A percentile compares a stretch with the other conserved stretches of the same genome.
These are phyloP conservation scores for Anthonomus grandis DNA, from an alignment of 1,140 invertebrate species.

Conservation along the genomic window DNA sequence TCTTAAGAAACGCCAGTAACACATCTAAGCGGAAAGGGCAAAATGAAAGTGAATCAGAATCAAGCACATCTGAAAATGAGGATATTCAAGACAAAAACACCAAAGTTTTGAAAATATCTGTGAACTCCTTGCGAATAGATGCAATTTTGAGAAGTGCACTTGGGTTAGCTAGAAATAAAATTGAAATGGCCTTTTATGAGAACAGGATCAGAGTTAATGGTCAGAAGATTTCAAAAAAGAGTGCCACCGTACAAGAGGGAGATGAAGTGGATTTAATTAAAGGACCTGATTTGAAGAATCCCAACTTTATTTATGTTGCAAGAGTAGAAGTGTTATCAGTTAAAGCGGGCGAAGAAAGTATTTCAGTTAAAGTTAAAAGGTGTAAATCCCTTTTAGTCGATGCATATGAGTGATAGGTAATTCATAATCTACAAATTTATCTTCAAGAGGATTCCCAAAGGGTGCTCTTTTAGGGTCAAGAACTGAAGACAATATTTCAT, in stretches of 20 bases:
- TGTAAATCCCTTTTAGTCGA: constrained; percentile 61
- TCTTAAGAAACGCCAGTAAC: too few species aligned
- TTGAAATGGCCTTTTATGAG: constrained; percentile 64
- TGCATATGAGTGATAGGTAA: too few species aligned
- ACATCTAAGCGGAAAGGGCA: constrained; percentile 15
- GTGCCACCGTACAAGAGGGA: constrained; percentile 52
- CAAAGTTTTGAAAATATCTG: constrained; percentile 57
- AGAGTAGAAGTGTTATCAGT: constrained; percentile 56
- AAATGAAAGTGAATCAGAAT: constrained; percentile 19
- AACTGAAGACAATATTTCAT: too few species aligned
- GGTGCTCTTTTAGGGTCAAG: too few species aligned
- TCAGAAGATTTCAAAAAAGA: constrained; percentile 63
- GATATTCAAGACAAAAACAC: constrained; percentile 49
- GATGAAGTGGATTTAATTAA: constrained; percentile 67
- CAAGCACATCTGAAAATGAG: constrained; percentile 41
- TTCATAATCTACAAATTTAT: too few species aligned
- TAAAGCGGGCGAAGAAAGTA: constrained; percentile 44
- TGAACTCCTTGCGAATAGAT: constrained; percentile 64
- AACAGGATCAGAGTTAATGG: constrained; percentile 67
- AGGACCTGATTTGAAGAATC: constrained; percentile 56
- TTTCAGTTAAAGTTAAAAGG: constrained; percentile 55
- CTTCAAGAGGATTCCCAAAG: too few species aligned
- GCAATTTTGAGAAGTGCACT: constrained; percentile 61
- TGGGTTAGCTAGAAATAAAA: constrained; percentile 65
- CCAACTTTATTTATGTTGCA: constrained; percentile 58